Conservation (phyloP, 2,113 vertebrate genomes). For the Panthera leo region DNA sequence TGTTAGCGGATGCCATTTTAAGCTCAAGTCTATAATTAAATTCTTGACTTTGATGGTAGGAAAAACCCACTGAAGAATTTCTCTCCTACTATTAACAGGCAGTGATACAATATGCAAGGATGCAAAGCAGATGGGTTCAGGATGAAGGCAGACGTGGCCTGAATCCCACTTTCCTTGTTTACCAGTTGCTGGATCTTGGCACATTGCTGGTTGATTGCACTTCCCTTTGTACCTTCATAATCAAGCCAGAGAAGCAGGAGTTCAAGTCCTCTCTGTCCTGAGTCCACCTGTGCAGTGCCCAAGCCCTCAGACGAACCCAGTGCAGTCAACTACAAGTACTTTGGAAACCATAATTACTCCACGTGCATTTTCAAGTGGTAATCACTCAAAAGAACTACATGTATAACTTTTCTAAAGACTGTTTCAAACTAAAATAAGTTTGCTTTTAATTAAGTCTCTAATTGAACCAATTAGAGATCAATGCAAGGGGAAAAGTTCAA, state of each 20-base stretch:
- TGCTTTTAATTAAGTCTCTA: slow-evolving; percentile 12
- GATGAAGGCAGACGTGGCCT: background rate
- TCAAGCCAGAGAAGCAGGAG: background rate
- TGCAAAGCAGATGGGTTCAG: background rate
- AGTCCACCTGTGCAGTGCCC: rapidly evolving
- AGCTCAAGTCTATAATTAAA: slow-evolving; percentile 21
- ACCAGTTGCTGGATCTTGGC: background rate
- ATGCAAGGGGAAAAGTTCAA: background rate
- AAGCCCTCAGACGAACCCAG: background rate
- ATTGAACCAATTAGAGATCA: background rate
- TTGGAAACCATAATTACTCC: background rate
- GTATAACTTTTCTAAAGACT: background rate
- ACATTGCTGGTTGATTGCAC: background rate
- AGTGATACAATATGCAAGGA: no score
- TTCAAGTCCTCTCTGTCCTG: background rate
- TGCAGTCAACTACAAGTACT: background rate
- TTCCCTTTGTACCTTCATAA: rapidly evolving
- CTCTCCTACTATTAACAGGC: background rate
- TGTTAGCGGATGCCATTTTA: background rate
- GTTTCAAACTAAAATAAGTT: background rate
- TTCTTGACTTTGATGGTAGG: slow-evolving; percentile 2
- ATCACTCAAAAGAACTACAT: background rate
- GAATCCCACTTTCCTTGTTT: background rate
- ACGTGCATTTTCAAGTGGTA: background rate
- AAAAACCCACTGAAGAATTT: background rate